Conservation (phyloP, 2,113 vertebrate genomes). For the Tor tambroides region DNA sequence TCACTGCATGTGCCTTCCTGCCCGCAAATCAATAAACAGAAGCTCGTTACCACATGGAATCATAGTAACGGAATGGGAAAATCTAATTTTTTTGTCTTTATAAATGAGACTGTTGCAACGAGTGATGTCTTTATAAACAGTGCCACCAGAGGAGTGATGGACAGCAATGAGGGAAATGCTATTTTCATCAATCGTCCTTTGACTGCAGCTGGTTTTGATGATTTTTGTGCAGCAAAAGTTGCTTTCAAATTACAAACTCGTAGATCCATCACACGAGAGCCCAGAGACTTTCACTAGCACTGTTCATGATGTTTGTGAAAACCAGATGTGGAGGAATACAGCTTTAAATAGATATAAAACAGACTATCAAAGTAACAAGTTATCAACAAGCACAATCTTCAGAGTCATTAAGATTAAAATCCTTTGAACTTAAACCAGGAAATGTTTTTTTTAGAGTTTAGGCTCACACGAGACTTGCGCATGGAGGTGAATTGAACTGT, state of each 20-base stretch:
- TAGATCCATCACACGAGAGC: not conserved
- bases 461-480: not conserved
- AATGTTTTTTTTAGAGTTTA: not conserved
- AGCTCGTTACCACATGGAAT: constrained; percentile 42
- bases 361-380: constrained; percentile 4
- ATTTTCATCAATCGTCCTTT: constrained; percentile 47
- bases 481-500: not conserved
- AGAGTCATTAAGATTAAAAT: not conserved
- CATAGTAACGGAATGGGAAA: constrained; percentile 33
- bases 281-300: not conserved
- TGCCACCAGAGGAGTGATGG: constrained; percentile 11
- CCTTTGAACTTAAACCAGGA: constrained; percentile 10
- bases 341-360: not conserved
- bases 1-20: constrained; percentile 30
- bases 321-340: constrained; percentile 37
- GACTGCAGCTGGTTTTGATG: constrained; percentile 35
- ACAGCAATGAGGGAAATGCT: constrained; percentile 13
- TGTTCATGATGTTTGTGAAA: not conserved
- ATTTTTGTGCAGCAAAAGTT: constrained; percentile 26
- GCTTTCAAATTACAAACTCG: not conserved
- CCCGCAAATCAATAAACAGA: constrained; percentile 63
- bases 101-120: not conserved
- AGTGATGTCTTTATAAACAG: not conserved
- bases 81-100: not conserved
- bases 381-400: not conserved